These are phyloP conservation scores for Agrotis segetum DNA, from an alignment of 2,888 invertebrate species.

Conservation along the genomic window DNA sequence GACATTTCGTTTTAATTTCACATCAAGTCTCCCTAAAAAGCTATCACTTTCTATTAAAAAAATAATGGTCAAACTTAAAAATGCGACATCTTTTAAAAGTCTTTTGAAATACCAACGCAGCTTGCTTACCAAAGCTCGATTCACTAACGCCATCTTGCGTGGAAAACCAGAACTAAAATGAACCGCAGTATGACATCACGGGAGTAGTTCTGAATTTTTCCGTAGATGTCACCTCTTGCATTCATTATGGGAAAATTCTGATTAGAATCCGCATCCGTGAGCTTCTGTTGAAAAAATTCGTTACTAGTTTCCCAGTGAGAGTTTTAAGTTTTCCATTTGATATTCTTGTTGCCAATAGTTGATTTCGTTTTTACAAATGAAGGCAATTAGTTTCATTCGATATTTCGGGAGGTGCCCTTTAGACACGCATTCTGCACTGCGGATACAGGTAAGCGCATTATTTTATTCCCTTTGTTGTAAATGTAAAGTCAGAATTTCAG, in stretches of 20 bases:
- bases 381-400: conserved; percentile 16
- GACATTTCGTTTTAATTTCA: too few relatives aligned
- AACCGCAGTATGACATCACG: not conserved
- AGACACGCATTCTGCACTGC: conserved; percentile 50
- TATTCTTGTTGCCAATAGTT: conserved; percentile 24
- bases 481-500: not conserved
- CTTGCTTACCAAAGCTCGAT: conserved; percentile 6
- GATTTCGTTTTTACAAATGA: conserved; percentile 25
- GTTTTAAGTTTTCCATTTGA: conserved; percentile 25
- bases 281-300: conserved; percentile 41
- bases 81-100: conserved; percentile 56
- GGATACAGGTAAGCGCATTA: conserved; percentile 57
- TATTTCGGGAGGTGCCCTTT: conserved; percentile 37
- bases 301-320: conserved; percentile 27
- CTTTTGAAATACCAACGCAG: conserved; percentile 20
- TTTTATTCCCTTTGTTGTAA: conserved; percentile 15
- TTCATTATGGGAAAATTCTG: conserved; percentile 55
- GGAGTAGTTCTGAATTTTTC: conserved; percentile 51
- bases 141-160: conserved; percentile 54
- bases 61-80: conserved; percentile 4
- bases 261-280: conserved; percentile 40
- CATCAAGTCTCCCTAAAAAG: not conserved
- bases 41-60: not conserved
- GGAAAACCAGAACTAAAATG: conserved; percentile 29
- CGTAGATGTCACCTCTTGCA: conserved; percentile 57